Evolutionary conservation across 2,888 invertebrate species (phyloP).

Genomic region (Bembecia ichneumoniformis): DNA sequence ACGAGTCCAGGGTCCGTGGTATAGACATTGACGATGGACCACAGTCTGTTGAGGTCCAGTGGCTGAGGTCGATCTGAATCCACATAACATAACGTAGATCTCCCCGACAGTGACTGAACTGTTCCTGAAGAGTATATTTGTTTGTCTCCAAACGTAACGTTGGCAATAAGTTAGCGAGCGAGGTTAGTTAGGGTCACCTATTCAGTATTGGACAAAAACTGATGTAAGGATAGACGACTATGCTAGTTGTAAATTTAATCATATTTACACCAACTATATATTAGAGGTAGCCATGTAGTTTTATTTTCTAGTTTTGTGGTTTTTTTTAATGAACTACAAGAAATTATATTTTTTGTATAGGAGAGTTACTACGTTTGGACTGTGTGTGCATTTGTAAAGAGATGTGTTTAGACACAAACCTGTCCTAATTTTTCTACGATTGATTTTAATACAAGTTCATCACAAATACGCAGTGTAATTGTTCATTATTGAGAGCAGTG

Average conservation of each 20-base stretch:
- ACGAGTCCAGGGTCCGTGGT: constrained; percentile 74
- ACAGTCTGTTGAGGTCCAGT: constrained; percentile 13
- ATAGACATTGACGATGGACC: constrained; percentile 55
- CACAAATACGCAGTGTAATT: background rate
- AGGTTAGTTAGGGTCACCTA: constrained; percentile 55
- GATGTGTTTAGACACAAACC: background rate
- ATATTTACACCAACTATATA: constrained; percentile 58
- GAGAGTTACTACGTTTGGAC: background rate
- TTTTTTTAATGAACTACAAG: constrained; percentile 3
- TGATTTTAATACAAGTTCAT: background rate
- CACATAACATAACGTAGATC: constrained; percentile 33
- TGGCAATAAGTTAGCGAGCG: constrained; percentile 54
- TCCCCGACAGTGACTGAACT: constrained; percentile 25
- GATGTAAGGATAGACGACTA: constrained; percentile 42
- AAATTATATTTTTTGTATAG: background rate
- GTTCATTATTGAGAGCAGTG: background rate
- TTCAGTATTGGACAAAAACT: constrained; percentile 65
- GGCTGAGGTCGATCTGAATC: constrained; percentile 16
- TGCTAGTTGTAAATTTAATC: constrained; percentile 52
- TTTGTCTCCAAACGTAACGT: constrained; percentile 29
- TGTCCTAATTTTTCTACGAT: background rate
- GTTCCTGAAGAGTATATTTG: constrained; percentile 13
- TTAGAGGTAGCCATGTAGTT: constrained; percentile 59
- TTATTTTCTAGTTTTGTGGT: constrained; percentile 37
- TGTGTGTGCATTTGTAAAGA: background rate